A percentile compares a stretch with the other conserved stretches of the same genome.
Evolutionary conservation across 2,113 vertebrate species (phyloP).

Genomic region (Meles meles): DNA sequence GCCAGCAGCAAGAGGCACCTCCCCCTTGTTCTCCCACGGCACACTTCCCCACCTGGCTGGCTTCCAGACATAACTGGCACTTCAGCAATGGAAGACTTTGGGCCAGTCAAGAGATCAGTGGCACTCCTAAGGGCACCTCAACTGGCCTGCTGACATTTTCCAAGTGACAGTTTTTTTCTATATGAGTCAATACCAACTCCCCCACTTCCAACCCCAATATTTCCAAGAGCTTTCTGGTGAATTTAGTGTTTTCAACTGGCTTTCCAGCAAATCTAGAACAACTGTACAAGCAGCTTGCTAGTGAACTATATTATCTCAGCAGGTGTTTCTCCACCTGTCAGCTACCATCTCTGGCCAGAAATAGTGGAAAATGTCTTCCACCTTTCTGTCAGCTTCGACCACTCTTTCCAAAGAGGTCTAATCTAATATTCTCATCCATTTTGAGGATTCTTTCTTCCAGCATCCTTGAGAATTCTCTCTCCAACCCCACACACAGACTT

Average conservation of each 20-base stretch:
- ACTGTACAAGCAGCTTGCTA: neutral
- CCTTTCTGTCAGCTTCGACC: neutral
- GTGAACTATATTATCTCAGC: neutral
- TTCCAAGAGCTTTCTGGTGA: neutral
- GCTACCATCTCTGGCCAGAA: neutral
- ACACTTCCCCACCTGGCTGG: rapidly evolving
- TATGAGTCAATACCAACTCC: neutral
- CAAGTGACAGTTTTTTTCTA: neutral
- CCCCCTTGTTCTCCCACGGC: neutral
- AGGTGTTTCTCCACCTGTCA: neutral
- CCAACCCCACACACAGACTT: neutral
- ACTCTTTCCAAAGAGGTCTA: neutral
- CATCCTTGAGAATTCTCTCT: neutral
- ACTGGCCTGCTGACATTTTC: neutral
- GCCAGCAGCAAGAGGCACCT: neutral
- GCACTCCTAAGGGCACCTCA: rapidly evolving
- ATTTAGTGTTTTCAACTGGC: neutral
- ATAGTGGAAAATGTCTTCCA: neutral
- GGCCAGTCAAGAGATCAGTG: rapidly evolving
- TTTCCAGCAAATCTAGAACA: neutral
- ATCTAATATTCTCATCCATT: neutral
- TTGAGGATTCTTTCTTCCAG: neutral
- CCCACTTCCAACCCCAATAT: neutral
- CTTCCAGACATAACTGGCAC: neutral
- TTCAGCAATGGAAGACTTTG: neutral